Evolutionary conservation across 1,140 invertebrate genomes (phyloP).

Genomic region (Pollicipes pollicipes): DNA sequence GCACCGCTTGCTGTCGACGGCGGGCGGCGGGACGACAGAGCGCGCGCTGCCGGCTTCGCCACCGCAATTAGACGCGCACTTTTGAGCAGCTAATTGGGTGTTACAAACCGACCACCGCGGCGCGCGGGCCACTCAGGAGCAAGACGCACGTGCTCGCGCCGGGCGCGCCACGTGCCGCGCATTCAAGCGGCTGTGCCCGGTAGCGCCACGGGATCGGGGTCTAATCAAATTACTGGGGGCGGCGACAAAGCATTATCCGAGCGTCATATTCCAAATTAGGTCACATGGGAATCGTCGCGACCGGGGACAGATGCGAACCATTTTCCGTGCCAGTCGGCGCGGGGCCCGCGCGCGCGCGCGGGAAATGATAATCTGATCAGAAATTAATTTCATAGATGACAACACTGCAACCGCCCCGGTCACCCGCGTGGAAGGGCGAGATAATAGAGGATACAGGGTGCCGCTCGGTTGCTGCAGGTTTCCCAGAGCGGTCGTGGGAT

Average conservation of each 20-base stretch:
- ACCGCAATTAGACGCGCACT: neutral
- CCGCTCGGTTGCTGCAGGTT: too few species aligned
- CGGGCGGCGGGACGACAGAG: too few species aligned
- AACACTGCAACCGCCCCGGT: neutral
- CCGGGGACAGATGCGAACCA: neutral
- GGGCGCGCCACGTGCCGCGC: neutral
- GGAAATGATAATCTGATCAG: neutral
- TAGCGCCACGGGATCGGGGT: neutral
- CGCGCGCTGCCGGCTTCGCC: too few species aligned
- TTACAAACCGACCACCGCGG: neutral
- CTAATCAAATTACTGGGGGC: neutral
- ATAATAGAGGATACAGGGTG: too few species aligned
- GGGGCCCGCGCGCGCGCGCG: too few species aligned
- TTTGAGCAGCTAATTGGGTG: neutral
- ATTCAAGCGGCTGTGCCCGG: neutral
- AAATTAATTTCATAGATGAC: slow-evolving; percentile 2
- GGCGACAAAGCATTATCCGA: neutral
- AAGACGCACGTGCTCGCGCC: too few species aligned
- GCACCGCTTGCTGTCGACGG: too few species aligned
- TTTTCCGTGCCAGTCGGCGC: neutral
- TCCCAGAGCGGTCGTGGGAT: too few species aligned
- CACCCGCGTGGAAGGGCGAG: too few species aligned
- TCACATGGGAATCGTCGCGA: neutral
- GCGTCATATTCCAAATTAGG: neutral
- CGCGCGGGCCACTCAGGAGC: neutral